phyloP scores from a whole-genome alignment of 2,797 vertebrate species.

The Dryobates pubescens region DNA sequence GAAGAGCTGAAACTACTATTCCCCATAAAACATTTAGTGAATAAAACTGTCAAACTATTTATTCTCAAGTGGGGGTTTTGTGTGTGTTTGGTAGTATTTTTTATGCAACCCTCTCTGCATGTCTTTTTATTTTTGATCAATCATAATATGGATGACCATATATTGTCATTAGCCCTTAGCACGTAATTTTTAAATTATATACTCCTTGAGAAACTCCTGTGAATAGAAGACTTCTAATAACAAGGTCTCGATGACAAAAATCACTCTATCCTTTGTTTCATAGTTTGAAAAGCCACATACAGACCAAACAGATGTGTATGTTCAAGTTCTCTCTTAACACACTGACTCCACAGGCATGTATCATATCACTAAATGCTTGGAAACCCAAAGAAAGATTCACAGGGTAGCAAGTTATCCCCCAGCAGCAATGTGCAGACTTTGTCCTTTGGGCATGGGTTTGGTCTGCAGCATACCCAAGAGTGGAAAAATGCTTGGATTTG shows the following conservation, averaged over 20 bases:
- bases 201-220: background rate
- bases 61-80: background rate
- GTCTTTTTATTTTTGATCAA: background rate
- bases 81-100: background rate
- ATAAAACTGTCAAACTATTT: background rate
- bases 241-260: background rate
- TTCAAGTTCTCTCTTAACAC: background rate
- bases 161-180: background rate
- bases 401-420: background rate
- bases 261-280: background rate
- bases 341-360: background rate
- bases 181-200: background rate
- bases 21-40: background rate
- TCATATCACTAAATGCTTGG: background rate
- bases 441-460: background rate
- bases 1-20: background rate
- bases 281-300: background rate
- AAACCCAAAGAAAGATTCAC: background rate
- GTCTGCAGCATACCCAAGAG: background rate
- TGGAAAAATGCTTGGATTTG: background rate
- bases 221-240: background rate
- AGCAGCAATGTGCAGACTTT: background rate
- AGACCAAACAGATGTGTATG: background rate
- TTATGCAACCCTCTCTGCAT: background rate
- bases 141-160: background rate